These are phyloP conservation scores for Stegodyphus dumicola DNA, from an alignment of 1,140 invertebrate genomes.

Conservation along the genomic window DNA sequence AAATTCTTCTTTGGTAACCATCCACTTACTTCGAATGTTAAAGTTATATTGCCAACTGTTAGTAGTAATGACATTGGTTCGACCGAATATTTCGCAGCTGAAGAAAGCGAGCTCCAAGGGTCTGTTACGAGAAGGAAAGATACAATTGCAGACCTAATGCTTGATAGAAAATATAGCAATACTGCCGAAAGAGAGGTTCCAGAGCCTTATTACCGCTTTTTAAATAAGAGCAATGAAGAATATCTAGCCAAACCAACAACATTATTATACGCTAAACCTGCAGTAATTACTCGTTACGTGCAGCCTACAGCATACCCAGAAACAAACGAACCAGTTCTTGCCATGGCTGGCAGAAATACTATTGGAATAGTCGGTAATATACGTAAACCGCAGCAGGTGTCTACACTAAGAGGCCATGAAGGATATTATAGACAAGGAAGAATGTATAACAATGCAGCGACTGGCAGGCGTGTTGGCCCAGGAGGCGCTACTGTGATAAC, in stretches of 20 bases:
- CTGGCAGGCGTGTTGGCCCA: slow-evolving; percentile 39
- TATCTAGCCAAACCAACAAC: not conserved
- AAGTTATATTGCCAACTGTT: slow-evolving; percentile 30
- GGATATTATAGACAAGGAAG: slow-evolving; percentile 45
- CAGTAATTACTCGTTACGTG: slow-evolving; percentile 35
- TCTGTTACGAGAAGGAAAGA: slow-evolving; percentile 20
- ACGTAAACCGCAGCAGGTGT: slow-evolving; percentile 39
- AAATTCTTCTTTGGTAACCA: slow-evolving; percentile 67
- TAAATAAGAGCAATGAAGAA: not conserved
- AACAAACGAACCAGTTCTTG: slow-evolving; percentile 22
- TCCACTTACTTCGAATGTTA: slow-evolving; percentile 18
- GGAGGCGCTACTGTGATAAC: slow-evolving; percentile 41
- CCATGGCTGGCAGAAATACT: slow-evolving; percentile 20
- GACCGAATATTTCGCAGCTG: slow-evolving; percentile 12
- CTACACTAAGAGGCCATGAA: slow-evolving; percentile 36
- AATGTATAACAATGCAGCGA: slow-evolving; percentile 62
- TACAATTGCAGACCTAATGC: not conserved
- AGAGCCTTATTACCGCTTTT: slow-evolving; percentile 6
- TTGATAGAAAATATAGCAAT: not conserved
- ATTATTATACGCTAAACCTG: slow-evolving; percentile 1
- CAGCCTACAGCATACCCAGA: slow-evolving; percentile 35
- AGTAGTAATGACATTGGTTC: not conserved
- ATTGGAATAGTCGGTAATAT: slow-evolving; percentile 31
- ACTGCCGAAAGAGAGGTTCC: not conserved
- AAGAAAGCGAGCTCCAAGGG: slow-evolving; percentile 23